Evolutionary conservation across 2,888 invertebrate species (phyloP).

Genomic region (Drosophila kambysellisi): DNA sequence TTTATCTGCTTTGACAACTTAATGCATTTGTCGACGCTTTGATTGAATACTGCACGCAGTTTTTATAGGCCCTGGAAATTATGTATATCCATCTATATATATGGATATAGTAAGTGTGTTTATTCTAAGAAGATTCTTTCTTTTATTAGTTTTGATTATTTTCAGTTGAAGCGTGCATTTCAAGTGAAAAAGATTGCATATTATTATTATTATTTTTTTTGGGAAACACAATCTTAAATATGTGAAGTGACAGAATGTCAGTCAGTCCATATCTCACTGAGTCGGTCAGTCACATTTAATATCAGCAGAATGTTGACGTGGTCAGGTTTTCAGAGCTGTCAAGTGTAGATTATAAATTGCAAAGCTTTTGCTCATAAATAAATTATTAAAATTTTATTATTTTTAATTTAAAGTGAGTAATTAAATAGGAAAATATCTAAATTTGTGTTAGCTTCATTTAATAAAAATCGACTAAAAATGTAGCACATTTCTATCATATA

Average conservation of each 20-base stretch:
- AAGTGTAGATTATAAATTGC: background rate
- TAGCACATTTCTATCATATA: background rate
- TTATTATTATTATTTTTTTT: background rate
- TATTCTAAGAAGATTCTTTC: background rate
- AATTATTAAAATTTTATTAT: no score
- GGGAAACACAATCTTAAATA: background rate
- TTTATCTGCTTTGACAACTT: constrained; percentile 60
- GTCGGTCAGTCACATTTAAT: background rate
- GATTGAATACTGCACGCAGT: constrained; percentile 47
- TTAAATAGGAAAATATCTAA: background rate
- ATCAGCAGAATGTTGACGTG: background rate
- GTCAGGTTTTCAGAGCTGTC: background rate
- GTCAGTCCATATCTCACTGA: background rate
- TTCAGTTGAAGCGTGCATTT: background rate
- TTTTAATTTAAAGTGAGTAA: no score
- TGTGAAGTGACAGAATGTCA: background rate
- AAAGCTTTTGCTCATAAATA: background rate
- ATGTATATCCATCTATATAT: background rate
- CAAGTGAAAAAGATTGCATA: background rate
- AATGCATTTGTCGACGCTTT: constrained; percentile 37
- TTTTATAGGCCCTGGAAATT: background rate
- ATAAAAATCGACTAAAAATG: background rate
- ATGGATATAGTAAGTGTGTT: background rate
- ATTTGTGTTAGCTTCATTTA: background rate
- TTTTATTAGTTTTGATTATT: background rate